Conservation (phyloP, 2,797 vertebrate genomes). For the Chromobotia macracanthus region DNA sequence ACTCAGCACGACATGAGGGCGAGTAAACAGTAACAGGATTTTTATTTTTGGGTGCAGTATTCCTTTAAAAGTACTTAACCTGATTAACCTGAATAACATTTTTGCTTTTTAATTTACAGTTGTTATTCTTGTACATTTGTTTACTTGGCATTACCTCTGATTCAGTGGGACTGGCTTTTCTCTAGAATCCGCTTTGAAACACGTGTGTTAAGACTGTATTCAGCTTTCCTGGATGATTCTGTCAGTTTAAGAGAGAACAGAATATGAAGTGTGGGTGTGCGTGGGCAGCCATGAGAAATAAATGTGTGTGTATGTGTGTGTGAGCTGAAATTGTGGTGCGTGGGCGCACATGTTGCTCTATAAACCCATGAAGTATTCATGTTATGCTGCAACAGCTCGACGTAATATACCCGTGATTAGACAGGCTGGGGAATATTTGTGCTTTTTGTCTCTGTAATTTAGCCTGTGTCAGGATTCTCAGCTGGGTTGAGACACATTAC, state of each 20-base stretch:
- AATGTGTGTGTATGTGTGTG: conserved; percentile 31
- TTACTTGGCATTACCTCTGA: neutral
- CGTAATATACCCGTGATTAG: conserved; percentile 21
- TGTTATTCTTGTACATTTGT: conserved; percentile 28
- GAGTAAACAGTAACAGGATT: neutral
- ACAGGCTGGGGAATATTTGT: conserved; percentile 25
- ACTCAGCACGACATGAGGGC: neutral
- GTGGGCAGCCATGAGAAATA: conserved; percentile 38
- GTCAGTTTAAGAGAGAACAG: conserved; percentile 16
- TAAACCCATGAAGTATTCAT: conserved; percentile 36
- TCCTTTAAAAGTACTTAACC: conserved; percentile 31
- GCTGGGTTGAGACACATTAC: neutral
- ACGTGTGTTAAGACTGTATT: neutral
- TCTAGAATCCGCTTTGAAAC: neutral
- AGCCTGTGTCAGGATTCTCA: conserved; percentile 5
- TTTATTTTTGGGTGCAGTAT: neutral
- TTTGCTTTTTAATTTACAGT: conserved; percentile 11
- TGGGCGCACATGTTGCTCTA: conserved; percentile 23
- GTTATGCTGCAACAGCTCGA: neutral
- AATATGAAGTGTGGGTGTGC: conserved; percentile 42
- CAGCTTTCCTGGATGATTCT: conserved; percentile 28
- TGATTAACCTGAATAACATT: conserved; percentile 32
- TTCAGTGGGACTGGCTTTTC: neutral
- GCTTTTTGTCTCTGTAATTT: conserved; percentile 18
- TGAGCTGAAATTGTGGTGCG: conserved; percentile 16